phyloP scores from a whole-genome alignment of 1,140 invertebrate species.

The Leptestheria dahalacensis region DNA sequence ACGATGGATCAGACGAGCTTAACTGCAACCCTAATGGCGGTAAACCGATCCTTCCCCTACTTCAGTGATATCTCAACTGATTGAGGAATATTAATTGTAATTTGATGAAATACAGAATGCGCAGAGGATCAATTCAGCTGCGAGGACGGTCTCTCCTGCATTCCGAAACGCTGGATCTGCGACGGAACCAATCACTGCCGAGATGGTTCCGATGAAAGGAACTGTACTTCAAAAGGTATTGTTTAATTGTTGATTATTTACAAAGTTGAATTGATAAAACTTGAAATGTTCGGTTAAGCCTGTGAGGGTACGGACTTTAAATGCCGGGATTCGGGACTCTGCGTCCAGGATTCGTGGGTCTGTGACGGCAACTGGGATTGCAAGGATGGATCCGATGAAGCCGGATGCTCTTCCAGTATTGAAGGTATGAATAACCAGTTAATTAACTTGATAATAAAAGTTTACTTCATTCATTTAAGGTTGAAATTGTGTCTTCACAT shows the following conservation, averaged over 20 bases:
- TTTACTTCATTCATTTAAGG: too few species aligned
- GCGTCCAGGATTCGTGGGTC: constrained; percentile 34
- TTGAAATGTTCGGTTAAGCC: too few species aligned
- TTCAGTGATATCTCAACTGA: too few species aligned
- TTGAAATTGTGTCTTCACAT: too few species aligned
- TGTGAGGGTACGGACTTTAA: constrained; percentile 12
- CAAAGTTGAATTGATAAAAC: neutral
- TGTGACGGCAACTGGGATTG: constrained; percentile 42
- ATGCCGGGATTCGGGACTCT: constrained; percentile 23
- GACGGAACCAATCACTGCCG: constrained; percentile 27
- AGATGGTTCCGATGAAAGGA: constrained; percentile 28
- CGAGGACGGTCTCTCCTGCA: constrained; percentile 25
- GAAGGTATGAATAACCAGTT: constrained; percentile 26
- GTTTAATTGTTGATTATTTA: too few species aligned
- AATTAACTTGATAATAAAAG: neutral
- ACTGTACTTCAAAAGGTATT: constrained; percentile 23
- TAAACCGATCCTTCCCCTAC: constrained; percentile 31
- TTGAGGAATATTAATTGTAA: too few species aligned
- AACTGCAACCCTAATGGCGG: constrained; percentile 26
- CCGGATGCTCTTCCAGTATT: constrained; percentile 21
- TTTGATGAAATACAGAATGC: too few species aligned
- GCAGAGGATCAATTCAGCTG: constrained; percentile 25
- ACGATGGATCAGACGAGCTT: constrained; percentile 30
- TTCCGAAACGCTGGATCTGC: constrained; percentile 24
- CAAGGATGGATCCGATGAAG: constrained; percentile 38